Percentiles rank a stretch among this genome's conserved stretches.
Conservation (phyloP, 2,888 invertebrate genomes). For the Mylabris sibirica region DNA sequence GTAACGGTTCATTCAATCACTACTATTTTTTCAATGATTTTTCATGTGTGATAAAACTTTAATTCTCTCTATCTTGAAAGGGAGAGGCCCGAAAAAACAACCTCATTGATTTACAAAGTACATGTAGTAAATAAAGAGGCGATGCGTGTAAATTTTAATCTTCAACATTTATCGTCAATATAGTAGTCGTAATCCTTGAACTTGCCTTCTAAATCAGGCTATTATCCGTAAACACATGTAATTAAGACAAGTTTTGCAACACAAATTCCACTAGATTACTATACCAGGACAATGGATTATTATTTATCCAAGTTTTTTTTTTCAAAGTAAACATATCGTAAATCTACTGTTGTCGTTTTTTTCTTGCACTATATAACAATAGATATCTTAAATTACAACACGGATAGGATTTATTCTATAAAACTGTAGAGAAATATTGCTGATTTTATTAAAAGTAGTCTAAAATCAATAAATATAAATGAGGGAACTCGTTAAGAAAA, state of each 20-base stretch:
- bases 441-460: too few species aligned
- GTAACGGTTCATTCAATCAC: too few species aligned
- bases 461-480: not conserved
- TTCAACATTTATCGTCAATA: not conserved
- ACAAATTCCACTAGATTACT: not conserved
- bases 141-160: conserved; percentile 1
- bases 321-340: too few species aligned
- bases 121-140: not conserved
- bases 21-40: too few species aligned
- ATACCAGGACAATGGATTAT: not conserved
- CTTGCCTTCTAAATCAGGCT: not conserved
- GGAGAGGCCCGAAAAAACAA: not conserved
- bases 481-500: not conserved
- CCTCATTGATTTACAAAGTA: not conserved
- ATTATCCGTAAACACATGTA: not conserved
- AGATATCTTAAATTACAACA: too few species aligned
- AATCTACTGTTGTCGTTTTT: too few species aligned
- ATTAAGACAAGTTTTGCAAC: not conserved
- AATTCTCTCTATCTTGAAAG: too few species aligned
- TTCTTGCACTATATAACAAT: too few species aligned
- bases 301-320: not conserved
- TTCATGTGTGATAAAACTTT: too few species aligned
- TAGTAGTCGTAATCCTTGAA: not conserved
- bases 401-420: too few species aligned
- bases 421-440: too few species aligned